These are phyloP conservation scores for Speoplatyrhinus poulsoni DNA, from an alignment of 2,113 vertebrate genomes.

Conservation along the genomic window DNA sequence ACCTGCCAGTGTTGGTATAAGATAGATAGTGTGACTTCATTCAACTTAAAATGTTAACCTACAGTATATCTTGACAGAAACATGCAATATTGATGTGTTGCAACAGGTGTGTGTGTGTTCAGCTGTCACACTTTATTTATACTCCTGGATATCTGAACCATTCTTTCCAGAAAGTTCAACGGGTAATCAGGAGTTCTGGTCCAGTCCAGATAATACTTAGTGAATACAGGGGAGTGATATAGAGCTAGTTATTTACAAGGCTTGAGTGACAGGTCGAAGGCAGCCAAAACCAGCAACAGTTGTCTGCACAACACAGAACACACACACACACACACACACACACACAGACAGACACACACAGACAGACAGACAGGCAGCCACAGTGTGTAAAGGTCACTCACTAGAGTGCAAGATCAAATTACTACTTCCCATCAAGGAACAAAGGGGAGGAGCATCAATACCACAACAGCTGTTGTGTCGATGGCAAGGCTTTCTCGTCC, in stretches of 20 bases:
- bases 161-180: conserved; percentile 5
- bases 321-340: too few relatives aligned
- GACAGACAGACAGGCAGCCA: conserved; percentile 10
- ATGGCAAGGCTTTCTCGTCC: conserved; percentile 35
- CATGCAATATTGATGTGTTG: conserved; percentile 6
- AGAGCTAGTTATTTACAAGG: not conserved
- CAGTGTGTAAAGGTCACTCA: conserved; percentile 13
- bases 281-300: not conserved
- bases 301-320: conserved; percentile 1
- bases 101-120: conserved; percentile 39
- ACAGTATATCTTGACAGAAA: not conserved
- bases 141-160: not conserved
- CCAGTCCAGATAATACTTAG: not conserved
- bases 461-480: conserved; percentile 56
- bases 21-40: not conserved
- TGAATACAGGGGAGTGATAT: not conserved
- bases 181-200: not conserved
- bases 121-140: conserved; percentile 28
- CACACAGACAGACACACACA: not conserved
- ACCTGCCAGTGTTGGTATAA: too few relatives aligned
- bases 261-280: conserved; percentile 3
- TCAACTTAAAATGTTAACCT: not conserved
- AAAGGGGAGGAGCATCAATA: not conserved
- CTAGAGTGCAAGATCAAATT: conserved; percentile 28
- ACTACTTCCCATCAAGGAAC: conserved; percentile 25